Percentiles rank a stretch among this genome's conserved stretches.
Conservation (phyloP, 2,888 invertebrate species). For the Alentia gelatinosa region DNA sequence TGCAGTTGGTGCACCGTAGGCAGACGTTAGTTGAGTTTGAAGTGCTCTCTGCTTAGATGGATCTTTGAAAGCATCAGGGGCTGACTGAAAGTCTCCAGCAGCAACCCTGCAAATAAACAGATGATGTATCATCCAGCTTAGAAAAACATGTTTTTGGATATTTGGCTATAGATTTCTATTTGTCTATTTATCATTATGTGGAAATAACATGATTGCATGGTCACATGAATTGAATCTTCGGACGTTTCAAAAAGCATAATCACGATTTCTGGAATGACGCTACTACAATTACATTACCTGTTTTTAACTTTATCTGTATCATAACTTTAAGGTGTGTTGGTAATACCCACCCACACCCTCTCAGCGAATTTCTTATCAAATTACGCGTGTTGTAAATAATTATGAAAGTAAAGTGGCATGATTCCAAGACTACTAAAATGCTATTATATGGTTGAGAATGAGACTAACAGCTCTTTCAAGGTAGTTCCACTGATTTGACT, state of each 20-base stretch:
- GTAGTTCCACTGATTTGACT: neutral
- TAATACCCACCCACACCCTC: neutral
- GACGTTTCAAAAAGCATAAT: neutral
- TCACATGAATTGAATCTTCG: neutral
- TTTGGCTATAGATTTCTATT: too few species aligned
- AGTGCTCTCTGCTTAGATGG: constrained; percentile 5
- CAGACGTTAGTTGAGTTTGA: constrained; percentile 21
- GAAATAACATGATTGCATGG: neutral
- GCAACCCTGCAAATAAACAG: neutral
- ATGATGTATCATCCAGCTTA: neutral
- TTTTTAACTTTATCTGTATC: neutral
- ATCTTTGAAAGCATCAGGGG: constrained; percentile 22
- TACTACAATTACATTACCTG: neutral
- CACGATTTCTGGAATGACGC: neutral
- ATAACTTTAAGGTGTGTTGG: neutral
- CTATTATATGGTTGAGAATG: neutral
- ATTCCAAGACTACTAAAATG: neutral
- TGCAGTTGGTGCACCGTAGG: constrained; percentile 28
- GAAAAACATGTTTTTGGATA: too few species aligned
- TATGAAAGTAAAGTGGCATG: neutral
- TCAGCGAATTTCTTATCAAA: neutral
- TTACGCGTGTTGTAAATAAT: neutral
- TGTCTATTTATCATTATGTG: neutral
- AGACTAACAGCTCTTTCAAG: constrained; percentile 32
- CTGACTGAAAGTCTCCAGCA: neutral